Conservation (phyloP, 2,888 invertebrate species). For the Exocentrus adspersus region DNA sequence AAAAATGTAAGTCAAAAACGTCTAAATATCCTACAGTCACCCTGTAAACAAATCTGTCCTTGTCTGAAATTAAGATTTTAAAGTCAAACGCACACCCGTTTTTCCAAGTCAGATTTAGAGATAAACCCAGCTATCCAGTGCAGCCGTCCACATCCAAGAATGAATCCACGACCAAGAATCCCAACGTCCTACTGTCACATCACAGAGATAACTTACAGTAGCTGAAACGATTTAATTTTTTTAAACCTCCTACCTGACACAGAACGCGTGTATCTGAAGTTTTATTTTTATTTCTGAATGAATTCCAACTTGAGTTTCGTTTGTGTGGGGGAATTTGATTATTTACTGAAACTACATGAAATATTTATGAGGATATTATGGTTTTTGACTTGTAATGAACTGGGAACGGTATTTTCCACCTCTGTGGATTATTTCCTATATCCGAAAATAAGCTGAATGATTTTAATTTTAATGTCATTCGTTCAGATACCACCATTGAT, state of each 20-base stretch:
- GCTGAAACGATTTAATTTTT: conserved; percentile 29
- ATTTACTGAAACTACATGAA: conserved; percentile 2
- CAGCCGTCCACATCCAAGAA: conserved; percentile 5
- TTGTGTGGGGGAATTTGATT: conserved; percentile 1
- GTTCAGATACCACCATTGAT: no score
- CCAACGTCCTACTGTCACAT: conserved; percentile 20
- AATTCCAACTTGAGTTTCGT: neutral
- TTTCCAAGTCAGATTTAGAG: conserved; percentile 25
- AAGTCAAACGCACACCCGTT: conserved; percentile 15
- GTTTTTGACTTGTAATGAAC: neutral
- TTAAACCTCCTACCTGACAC: conserved; percentile 14
- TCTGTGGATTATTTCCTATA: neutral
- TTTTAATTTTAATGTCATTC: neutral
- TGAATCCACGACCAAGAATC: neutral
- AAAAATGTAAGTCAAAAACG: no score
- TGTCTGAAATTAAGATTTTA: conserved; percentile 27
- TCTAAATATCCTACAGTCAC: neutral
- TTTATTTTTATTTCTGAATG: conserved; percentile 22
- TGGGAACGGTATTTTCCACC: neutral
- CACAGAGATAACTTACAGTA: conserved; percentile 28
- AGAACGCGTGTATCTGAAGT: conserved; percentile 24
- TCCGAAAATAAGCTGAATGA: no score
- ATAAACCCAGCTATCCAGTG: conserved; percentile 15
- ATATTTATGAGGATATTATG: conserved; percentile 12
- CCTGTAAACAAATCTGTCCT: conserved; percentile 11